Evolutionary conservation across 2,888 invertebrate genomes (phyloP), one percentile per base, ranked within the genome.

Genomic region (Sarcophaga caerulescens): DNA sequence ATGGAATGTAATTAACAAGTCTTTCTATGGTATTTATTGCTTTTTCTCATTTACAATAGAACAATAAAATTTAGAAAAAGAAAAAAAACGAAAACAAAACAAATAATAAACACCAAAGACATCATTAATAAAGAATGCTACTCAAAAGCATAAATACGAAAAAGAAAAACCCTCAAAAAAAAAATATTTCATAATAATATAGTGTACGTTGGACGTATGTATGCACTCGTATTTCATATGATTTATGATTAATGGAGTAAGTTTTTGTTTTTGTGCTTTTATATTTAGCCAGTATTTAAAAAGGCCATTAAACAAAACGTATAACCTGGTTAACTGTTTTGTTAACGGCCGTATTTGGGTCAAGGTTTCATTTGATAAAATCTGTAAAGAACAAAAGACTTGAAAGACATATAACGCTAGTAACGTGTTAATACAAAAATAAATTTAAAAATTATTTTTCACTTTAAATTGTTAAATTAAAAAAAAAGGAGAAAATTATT

Each of bases 301-400:
- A 66, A 60, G 35, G 52, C 35, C 57, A 76, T 76, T 81, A 70
- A 76, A 63, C 65, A 81, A 75, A 23, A 81, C 70, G 69, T 81
- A 65, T 57, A 69, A 75, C 57, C 21, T 70, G 62, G 70, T 76
- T 76, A 82, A 60, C 59, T 35, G 65, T 60, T 35, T n/a, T 62
- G 69, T 52, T 73, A 14, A 66, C 23, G 3, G 45, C 14, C 4
- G 1, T 75, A 52, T 82, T 44, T 82, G 19, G 71, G 81, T 77
- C 76, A 82, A 82, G 81, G 76, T 76, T 76, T 76, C 11, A 57
- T 10, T 44, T 12, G 10, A 5, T 35, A 57, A 47, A 3, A 5
- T 11, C n/a, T 25, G 17, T 74, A 74, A 74, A 35, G 35, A 52
- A 52, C 52, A 52, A 52, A 14, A 14, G 52, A 17, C 5, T 35